A percentile compares a stretch with the other conserved stretches of the same genome.
phyloP scores from a whole-genome alignment of 2,888 invertebrate species.

The Arctia plantaginis region DNA sequence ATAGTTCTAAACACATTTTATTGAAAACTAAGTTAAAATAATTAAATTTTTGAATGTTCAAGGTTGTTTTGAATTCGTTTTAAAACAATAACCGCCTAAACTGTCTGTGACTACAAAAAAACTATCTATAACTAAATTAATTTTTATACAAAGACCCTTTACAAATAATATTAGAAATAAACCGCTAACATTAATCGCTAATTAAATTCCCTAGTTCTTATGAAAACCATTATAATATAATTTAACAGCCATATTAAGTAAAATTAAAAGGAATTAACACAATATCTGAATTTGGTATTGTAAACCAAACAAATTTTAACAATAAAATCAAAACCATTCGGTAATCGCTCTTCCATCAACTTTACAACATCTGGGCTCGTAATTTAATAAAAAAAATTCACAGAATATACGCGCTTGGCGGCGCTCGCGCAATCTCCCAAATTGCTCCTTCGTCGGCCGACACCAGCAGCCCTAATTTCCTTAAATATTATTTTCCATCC shows the following conservation, averaged over 20 bases:
- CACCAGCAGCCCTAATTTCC: constrained; percentile 81
- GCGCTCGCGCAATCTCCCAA: constrained; percentile 79
- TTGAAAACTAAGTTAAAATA: too few species aligned
- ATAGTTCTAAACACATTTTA: too few species aligned
- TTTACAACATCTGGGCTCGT: constrained; percentile 78
- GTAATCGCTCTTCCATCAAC: constrained; percentile 70
- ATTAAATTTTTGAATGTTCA: too few species aligned
- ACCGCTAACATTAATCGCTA: background rate
- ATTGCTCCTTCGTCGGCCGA: constrained; percentile 71
- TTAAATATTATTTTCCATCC: constrained; percentile 82
- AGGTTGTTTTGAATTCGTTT: too few species aligned
- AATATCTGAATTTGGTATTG: constrained; percentile 42
- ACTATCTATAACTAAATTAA: too few species aligned
- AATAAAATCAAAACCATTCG: constrained; percentile 44
- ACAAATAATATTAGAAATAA: background rate
- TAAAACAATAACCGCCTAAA: too few species aligned
- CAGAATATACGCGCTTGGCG: constrained; percentile 75
- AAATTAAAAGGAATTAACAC: constrained; percentile 20
- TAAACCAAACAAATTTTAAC: constrained; percentile 40
- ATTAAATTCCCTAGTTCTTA: background rate
- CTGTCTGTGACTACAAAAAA: too few species aligned
- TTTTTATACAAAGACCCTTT: too few species aligned
- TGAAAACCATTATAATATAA: background rate
- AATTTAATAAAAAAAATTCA: constrained; percentile 87
- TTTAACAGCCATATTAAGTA: background rate